phyloP scores from a whole-genome alignment of 2,113 vertebrate species.

The Pelecanus crispus region DNA sequence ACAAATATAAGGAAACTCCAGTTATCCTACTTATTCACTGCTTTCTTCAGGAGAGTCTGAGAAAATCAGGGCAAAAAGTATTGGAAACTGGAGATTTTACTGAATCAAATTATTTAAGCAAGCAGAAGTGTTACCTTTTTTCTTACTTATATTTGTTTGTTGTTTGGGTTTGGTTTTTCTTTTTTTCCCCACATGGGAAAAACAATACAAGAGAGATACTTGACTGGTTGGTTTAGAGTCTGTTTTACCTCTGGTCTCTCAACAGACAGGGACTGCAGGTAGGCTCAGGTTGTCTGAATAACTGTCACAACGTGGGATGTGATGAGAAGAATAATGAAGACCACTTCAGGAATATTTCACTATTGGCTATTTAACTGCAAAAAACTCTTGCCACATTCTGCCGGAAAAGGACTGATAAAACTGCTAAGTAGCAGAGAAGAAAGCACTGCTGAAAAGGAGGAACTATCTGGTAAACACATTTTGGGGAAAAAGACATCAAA shows the following conservation, averaged over 20 bases:
- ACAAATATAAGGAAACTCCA: background rate
- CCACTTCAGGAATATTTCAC: background rate
- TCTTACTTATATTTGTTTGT: background rate
- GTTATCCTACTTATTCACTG: background rate
- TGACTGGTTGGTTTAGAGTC: background rate
- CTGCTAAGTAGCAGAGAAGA: background rate
- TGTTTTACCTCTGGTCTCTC: background rate
- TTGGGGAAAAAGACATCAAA: background rate
- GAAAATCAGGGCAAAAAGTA: background rate
- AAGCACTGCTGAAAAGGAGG: background rate
- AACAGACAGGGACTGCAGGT: background rate
- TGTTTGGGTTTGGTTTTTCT: background rate
- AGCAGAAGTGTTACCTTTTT: background rate
- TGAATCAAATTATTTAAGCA: background rate
- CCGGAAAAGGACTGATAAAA: background rate
- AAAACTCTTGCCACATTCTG: background rate
- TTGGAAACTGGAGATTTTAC: background rate
- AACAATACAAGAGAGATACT: background rate
- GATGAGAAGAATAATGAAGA: background rate
- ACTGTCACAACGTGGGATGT: background rate
- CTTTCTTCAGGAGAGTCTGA: background rate
- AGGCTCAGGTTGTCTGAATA: background rate
- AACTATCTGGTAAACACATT: background rate
- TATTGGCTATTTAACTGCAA: background rate
- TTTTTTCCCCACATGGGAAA: too few relatives aligned